phyloP scores from a whole-genome alignment of 1,140 invertebrate species.

The Drosophila carrolli region DNA sequence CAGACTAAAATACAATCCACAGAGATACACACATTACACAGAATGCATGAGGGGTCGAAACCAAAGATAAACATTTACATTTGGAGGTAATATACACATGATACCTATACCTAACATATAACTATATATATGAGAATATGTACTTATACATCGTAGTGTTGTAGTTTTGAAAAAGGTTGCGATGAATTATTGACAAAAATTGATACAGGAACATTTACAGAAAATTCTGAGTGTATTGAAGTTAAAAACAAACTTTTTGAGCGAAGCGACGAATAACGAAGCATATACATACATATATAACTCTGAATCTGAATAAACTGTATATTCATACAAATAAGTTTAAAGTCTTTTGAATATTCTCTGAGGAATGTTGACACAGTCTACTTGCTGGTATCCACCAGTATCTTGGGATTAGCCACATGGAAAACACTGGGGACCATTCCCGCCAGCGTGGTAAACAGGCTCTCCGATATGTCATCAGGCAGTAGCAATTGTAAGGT shows the following conservation, averaged over 20 bases:
- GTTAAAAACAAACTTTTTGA: constrained; percentile 57
- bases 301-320: constrained; percentile 75
- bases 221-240: constrained; percentile 79
- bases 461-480: constrained; percentile 93
- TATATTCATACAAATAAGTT: constrained; percentile 76
- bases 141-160: constrained; percentile 76
- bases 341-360: constrained; percentile 34
- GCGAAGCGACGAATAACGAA: constrained; percentile 61
- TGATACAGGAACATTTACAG: constrained; percentile 82
- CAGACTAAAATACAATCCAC: constrained; percentile 35
- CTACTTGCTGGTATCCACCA: constrained; percentile 85
- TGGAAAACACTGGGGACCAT: constrained; percentile 96
- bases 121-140: constrained; percentile 55
- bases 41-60: constrained; percentile 45
- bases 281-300: constrained; percentile 62
- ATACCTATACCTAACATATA: constrained; percentile 48
- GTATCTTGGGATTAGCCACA: constrained; percentile 91
- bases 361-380: constrained; percentile 30
- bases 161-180: constrained; percentile 67
- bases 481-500: constrained; percentile 86
- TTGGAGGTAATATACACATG: constrained; percentile 63
- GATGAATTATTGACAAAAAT: constrained; percentile 67
- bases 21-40: constrained; percentile 31
- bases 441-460: constrained; percentile 92
- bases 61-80: constrained; percentile 75